Conservation (phyloP, 2,888 invertebrate genomes). For the Melikaiella ostensackeni region DNA sequence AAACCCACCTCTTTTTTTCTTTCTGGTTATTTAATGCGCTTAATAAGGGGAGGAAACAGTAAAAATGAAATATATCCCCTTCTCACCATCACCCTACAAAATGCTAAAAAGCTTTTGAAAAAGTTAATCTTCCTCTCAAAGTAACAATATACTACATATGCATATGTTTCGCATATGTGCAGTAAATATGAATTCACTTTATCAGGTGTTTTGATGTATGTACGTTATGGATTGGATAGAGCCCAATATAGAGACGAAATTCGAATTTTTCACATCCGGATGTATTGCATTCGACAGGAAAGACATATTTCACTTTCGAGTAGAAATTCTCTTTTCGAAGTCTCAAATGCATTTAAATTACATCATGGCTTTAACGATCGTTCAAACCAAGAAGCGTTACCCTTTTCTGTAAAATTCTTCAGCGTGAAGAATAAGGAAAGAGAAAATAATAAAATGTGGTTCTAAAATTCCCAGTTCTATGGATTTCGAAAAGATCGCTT, state of each 20-base stretch:
- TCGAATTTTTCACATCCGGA: constrained; percentile 18
- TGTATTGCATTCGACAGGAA: constrained; percentile 21
- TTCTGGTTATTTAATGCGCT: too few species aligned
- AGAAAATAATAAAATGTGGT: neutral
- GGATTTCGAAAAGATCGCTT: neutral
- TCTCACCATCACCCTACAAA: too few species aligned
- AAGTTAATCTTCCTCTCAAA: neutral
- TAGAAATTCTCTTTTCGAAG: neutral
- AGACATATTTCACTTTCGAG: neutral
- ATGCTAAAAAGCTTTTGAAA: too few species aligned
- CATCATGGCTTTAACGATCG: neutral
- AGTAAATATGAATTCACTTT: constrained; percentile 8
- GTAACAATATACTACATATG: too few species aligned
- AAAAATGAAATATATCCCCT: too few species aligned
- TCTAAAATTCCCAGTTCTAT: neutral
- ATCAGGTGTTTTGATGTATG: constrained; percentile 21
- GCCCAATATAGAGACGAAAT: constrained; percentile 9
- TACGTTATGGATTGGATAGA: constrained; percentile 9
- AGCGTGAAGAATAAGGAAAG: neutral
- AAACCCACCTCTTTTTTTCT: too few species aligned
- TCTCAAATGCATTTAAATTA: neutral
- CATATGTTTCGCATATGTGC: neutral
- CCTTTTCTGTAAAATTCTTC: neutral
- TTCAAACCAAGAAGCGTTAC: neutral
- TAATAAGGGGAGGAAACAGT: too few species aligned